Evolutionary conservation across 2,888 invertebrate genomes (phyloP), one percentile per base, ranked within the genome.

Genomic region (Capitulum mitella): DNA sequence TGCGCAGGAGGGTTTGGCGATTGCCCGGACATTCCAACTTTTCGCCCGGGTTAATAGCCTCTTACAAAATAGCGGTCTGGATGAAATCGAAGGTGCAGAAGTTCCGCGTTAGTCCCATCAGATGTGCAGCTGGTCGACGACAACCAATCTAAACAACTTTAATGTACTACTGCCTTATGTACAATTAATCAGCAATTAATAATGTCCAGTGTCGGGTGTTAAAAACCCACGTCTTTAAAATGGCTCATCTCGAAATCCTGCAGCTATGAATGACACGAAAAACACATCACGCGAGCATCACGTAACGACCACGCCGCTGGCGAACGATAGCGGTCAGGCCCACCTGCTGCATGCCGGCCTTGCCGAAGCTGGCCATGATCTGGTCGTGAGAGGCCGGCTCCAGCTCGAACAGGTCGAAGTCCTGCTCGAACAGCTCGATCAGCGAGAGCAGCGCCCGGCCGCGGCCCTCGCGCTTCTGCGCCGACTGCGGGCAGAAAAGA

Each of bases 371-470:
- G 34, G 37, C 70, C 70, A 70, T 26, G 19, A 70, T 70, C 70
- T 70, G 70, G 22, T 70, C 70, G 22, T 70, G 37, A 6, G 70
- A 70, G 70, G 70, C 70, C 37, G 70, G 70, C 70, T 70, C 70
- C 70, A 70, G 10, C 70, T 70, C 70, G 37, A 70, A 70, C 37
- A 70, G 70, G 37, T 70, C 70, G 16, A 70, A 70, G 29, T 70
- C 70, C 37, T 70, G 70, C 26, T 70, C 70, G 37, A 37, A 70
- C 37, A 70, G 70, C 29, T 70, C 70, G 70, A 70, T 70, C 22
- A 70, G 70, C 8, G 70, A 70, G 22, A 70, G 70, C 22, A 70
- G 70, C 8, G 70, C 70, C 8, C 70, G n/a, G 22, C 70, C 70
- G 10, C 70, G n/a, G 37, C 70, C 37, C 70, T 37, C 19, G 12